Conservation (phyloP, 2,888 invertebrate species). For the Caenorhabditis sulstoni region DNA sequence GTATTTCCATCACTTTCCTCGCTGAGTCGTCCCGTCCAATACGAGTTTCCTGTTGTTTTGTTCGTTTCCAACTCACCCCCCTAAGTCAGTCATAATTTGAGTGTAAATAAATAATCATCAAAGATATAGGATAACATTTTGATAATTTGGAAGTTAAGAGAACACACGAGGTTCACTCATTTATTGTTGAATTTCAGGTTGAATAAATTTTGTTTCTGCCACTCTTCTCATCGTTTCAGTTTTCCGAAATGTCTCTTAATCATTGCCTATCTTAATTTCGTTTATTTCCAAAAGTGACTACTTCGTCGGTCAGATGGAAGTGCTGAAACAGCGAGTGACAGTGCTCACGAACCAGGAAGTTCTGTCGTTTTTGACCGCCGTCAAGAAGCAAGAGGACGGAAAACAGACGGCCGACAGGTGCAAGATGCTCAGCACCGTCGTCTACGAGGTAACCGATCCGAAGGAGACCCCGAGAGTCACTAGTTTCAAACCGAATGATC, state of each 20-base stretch:
- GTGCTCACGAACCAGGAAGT: conserved; percentile 69
- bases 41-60: conserved; percentile 38
- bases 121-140: conserved; percentile 21
- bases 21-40: conserved; percentile 50
- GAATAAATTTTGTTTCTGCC: conserved; percentile 2
- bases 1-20: conserved; percentile 34
- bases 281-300: no score
- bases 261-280: no score
- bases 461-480: no score
- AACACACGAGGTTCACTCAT: neutral
- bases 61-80: neutral
- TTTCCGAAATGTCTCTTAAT: neutral
- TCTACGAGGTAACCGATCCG: conserved; percentile 64
- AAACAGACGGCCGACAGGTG: conserved; percentile 35
- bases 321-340: conserved; percentile 58
- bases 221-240: neutral
- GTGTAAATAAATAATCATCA: conserved; percentile 24
- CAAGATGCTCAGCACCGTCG: conserved; percentile 60
- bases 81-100: conserved; percentile 42
- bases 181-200: neutral
- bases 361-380: conserved; percentile 39
- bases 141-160: neutral
- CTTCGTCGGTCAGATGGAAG: conserved; percentile 64
- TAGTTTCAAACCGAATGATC: no score
- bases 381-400: conserved; percentile 54